These are phyloP conservation scores for Planococcus citri DNA, from an alignment of 1,140 invertebrate species.

Conservation along the genomic window DNA sequence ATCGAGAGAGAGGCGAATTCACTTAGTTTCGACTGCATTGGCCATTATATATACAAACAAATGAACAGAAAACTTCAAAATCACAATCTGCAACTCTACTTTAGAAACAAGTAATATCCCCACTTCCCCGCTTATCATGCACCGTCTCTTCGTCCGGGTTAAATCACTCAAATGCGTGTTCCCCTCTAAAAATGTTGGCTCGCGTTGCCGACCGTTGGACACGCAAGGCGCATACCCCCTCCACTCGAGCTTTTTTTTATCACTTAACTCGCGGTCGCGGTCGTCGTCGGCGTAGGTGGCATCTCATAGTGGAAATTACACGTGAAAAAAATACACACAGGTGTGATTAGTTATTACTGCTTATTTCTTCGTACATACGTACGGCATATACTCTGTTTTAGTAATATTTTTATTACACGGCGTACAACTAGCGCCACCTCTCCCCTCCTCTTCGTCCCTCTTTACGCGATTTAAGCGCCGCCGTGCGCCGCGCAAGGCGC, in stretches of 20 bases:
- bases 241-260: background rate
- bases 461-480: too few species aligned
- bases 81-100: conserved; percentile 6
- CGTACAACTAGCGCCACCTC: too few species aligned
- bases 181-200: background rate
- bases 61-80: conserved; percentile 7
- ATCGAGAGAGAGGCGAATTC: background rate
- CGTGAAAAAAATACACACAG: too few species aligned
- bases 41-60: conserved; percentile 7
- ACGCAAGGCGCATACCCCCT: background rate
- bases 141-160: background rate
- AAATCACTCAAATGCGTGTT: conserved; percentile 6
- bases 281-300: too few species aligned
- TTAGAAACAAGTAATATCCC: conserved; percentile 7
- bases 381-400: too few species aligned
- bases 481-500: too few species aligned
- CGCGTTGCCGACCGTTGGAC: background rate
- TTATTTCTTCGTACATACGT: too few species aligned
- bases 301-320: too few species aligned
- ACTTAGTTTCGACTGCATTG: background rate
- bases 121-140: background rate
- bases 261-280: background rate
- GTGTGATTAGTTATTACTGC: too few species aligned
- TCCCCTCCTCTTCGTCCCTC: too few species aligned
- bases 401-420: too few species aligned